Evolutionary conservation across 1,140 invertebrate genomes (phyloP), one percentile per base, ranked within the genome.

Genomic region (Drosophila pruinosa): DNA sequence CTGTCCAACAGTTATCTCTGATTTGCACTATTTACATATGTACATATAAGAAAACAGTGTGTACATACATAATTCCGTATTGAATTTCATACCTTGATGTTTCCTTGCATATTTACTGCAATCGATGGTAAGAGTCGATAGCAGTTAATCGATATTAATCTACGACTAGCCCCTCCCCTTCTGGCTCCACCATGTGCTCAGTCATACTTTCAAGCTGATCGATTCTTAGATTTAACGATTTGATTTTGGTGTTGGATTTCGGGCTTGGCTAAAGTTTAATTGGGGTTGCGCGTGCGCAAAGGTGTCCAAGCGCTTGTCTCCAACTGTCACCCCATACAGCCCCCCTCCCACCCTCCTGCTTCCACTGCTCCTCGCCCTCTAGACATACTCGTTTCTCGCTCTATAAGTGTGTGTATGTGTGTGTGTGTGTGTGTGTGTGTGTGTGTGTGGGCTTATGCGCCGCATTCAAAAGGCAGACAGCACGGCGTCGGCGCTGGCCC

Each of bases 401-500:
- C 24, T 36, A 36, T 34, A n/a, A 47, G 5, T 10, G 6, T 50
- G 2, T 41, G 21, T 70, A 7, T 63, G 24, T 71, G 15, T 34
- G 2, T 48, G 10, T 54, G 12, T 61, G 14, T 45, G 24, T 64
- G 47, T 72, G 10, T 61, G n/a, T 53, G 39, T 47, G 28, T 19
- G 28, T 63, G 26, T 41, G 34, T 28, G 19, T 81, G 82, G 78
- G 81, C 64, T 86, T 81, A 75, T 68, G 63, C 63, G 64, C 63
- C 63, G 70, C 70, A 68, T 86, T 88, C 69, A n/a, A 81, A 81
- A 88, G 78, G 82, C 81, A 86, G 81, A 86, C 81, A 86, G 81
- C 81, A 76, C 81, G 81, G 81, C 81, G 81, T 78, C 81, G 72
- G 61, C 72, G 75, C 62, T 62, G 59, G 56, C 69, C 54, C 47